These are phyloP conservation scores for Meloidogyne chitwoodi DNA, from an alignment of 1,140 invertebrate species.

Conservation along the genomic window DNA sequence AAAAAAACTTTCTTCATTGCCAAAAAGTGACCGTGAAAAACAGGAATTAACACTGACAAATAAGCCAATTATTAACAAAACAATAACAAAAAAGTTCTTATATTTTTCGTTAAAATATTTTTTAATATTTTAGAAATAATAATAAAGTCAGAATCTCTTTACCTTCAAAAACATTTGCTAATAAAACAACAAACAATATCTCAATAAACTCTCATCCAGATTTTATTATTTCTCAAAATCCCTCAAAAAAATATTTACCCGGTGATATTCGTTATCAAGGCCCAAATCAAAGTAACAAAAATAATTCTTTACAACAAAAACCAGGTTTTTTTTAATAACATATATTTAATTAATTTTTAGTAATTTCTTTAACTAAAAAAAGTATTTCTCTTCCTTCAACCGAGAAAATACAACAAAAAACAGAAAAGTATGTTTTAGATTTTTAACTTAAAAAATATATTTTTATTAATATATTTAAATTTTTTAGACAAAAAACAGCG, in stretches of 20 bases:
- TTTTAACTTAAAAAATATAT: no score
- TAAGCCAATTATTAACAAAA: neutral
- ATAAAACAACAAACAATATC: neutral
- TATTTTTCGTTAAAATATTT: neutral
- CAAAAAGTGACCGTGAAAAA: neutral
- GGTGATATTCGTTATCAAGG: slow-evolving; percentile 46
- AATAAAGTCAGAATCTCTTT: slow-evolving; percentile 2
- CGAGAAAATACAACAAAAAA: neutral
- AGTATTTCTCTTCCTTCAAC: neutral
- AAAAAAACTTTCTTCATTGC: neutral
- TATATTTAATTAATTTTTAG: neutral
- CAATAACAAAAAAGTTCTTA: neutral
- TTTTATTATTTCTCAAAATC: neutral
- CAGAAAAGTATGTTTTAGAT: neutral
- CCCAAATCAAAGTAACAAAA: neutral
- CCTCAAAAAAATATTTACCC: slow-evolving; percentile 39
- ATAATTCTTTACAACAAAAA: neutral
- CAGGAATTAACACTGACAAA: neutral
- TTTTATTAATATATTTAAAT: neutral
- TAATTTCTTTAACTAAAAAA: neutral
- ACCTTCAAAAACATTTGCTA: neutral
- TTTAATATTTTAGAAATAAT: neutral
- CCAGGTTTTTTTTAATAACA: neutral
- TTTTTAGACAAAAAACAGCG: neutral
- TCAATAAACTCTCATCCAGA: slow-evolving; percentile 12